phyloP scores from a whole-genome alignment of 2,113 vertebrate genomes.

The Cyanoderma ruficeps region DNA sequence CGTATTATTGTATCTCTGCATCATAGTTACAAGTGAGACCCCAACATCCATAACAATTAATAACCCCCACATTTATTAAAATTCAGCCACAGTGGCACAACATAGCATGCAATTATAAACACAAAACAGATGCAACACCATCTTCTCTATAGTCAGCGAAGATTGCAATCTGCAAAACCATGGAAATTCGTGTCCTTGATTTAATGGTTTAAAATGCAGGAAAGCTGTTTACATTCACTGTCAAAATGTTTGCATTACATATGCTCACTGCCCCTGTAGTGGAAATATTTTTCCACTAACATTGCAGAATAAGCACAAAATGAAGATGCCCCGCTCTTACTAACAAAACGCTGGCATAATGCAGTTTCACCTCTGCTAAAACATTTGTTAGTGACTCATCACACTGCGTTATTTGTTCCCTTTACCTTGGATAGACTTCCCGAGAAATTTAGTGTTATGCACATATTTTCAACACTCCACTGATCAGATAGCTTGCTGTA shows the following conservation, averaged over 20 bases:
- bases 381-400: slow-evolving; percentile 65
- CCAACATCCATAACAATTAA: slow-evolving; percentile 6
- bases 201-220: slow-evolving; percentile 57
- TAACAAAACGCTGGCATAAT: slow-evolving; percentile 58
- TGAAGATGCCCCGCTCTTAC: slow-evolving; percentile 19
- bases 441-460: slow-evolving; percentile 2
- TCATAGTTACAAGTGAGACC: not conserved
- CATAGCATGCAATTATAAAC: slow-evolving; percentile 37
- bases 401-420: slow-evolving; percentile 1
- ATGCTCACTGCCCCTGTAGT: slow-evolving; percentile 59
- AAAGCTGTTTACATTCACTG: slow-evolving; percentile 61
- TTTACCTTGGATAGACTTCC: slow-evolving; percentile 20
- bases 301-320: slow-evolving; percentile 55
- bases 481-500: not conserved
- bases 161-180: slow-evolving; percentile 52
- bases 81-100: slow-evolving; percentile 39
- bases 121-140: slow-evolving; percentile 63
- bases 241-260: slow-evolving; percentile 76
- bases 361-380: slow-evolving; percentile 60
- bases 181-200: slow-evolving; percentile 48
- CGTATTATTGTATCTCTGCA: not conserved
- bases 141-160: slow-evolving; percentile 30
- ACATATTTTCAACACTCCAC: not conserved
- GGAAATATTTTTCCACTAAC: slow-evolving; percentile 44
- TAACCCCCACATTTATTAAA: slow-evolving; percentile 18